phyloP scores from a whole-genome alignment of 2,888 invertebrate genomes.

The Pseudococcus jackbeardsleyi region DNA sequence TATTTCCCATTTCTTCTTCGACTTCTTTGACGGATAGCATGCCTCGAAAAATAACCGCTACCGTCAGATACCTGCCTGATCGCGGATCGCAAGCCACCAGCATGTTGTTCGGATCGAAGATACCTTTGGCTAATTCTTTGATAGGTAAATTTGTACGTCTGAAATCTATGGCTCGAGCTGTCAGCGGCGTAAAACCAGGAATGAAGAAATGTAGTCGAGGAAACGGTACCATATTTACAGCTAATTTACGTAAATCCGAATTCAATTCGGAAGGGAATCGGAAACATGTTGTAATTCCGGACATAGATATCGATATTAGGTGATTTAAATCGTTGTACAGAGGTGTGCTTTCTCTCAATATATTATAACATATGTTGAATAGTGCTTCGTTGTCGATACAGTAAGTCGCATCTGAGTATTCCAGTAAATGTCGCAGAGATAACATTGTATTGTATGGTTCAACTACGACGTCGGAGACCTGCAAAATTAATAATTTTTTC shows the following conservation, averaged over 20 bases:
- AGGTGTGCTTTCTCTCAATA: slow-evolving; percentile 75
- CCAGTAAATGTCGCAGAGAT: slow-evolving; percentile 82
- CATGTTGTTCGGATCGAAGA: slow-evolving; percentile 75
- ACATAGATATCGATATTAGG: slow-evolving; percentile 73
- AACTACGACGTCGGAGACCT: slow-evolving; percentile 91
- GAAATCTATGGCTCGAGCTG: slow-evolving; percentile 73
- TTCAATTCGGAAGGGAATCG: slow-evolving; percentile 77
- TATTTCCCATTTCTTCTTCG: slow-evolving; percentile 81
- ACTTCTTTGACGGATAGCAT: slow-evolving; percentile 70
- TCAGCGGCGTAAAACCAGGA: slow-evolving; percentile 75
- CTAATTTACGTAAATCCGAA: slow-evolving; percentile 74
- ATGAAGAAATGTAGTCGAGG: slow-evolving; percentile 75
- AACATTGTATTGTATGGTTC: slow-evolving; percentile 93
- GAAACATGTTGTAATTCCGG: slow-evolving; percentile 74
- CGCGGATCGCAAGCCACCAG: slow-evolving; percentile 75
- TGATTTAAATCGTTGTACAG: slow-evolving; percentile 80
- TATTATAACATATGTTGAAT: slow-evolving; percentile 78
- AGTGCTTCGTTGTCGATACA: slow-evolving; percentile 78
- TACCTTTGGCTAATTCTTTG: slow-evolving; percentile 72
- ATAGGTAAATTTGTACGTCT: slow-evolving; percentile 72
- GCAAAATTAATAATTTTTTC: slow-evolving; percentile 70
- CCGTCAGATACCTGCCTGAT: slow-evolving; percentile 75
- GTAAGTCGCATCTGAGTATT: slow-evolving; percentile 77
- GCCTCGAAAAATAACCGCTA: slow-evolving; percentile 67
- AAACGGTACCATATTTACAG: slow-evolving; percentile 77